Conservation (phyloP, 2,888 invertebrate species). For the Prostheceraeus crozeri region DNA sequence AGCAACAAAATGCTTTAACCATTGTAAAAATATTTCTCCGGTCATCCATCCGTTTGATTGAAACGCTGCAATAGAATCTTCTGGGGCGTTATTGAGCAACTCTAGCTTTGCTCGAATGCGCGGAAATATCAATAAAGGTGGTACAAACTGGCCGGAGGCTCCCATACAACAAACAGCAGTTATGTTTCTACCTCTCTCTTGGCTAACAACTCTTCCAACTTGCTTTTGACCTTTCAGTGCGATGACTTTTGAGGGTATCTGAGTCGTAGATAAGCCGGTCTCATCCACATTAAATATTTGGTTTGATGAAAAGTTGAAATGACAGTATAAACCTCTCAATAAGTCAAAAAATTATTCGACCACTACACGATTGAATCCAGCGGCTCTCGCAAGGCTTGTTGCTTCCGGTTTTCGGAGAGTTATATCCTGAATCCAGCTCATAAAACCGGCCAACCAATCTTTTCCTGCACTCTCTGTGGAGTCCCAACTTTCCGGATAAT, state of each 20-base stretch:
- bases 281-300: constrained; percentile 42
- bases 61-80: background rate
- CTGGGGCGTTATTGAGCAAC: background rate
- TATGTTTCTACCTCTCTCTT: constrained; percentile 17
- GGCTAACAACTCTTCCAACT: constrained; percentile 11
- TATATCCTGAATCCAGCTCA: constrained; percentile 16
- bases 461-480: constrained; percentile 18
- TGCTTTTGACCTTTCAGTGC: constrained; percentile 29
- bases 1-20: constrained; percentile 19
- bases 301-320: constrained; percentile 36
- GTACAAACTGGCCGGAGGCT: background rate
- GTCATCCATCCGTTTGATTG: constrained; percentile 20
- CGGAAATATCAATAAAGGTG: constrained; percentile 16
- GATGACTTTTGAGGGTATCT: constrained; percentile 38
- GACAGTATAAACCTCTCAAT: constrained; percentile 35
- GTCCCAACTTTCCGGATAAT: constrained; percentile 11
- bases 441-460: constrained; percentile 27
- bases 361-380: constrained; percentile 40
- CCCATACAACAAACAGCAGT: constrained; percentile 21
- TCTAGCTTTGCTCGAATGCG: constrained; percentile 17
- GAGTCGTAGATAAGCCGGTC: constrained; percentile 41
- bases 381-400: constrained; percentile 40
- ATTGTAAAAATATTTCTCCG: constrained; percentile 7
- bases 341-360: constrained; percentile 41
- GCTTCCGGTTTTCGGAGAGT: constrained; percentile 41